Evolutionary conservation across 92 coral and sea anemone genomes (phyloP).

Genomic region (Umimayanthus chanpuru): DNA sequence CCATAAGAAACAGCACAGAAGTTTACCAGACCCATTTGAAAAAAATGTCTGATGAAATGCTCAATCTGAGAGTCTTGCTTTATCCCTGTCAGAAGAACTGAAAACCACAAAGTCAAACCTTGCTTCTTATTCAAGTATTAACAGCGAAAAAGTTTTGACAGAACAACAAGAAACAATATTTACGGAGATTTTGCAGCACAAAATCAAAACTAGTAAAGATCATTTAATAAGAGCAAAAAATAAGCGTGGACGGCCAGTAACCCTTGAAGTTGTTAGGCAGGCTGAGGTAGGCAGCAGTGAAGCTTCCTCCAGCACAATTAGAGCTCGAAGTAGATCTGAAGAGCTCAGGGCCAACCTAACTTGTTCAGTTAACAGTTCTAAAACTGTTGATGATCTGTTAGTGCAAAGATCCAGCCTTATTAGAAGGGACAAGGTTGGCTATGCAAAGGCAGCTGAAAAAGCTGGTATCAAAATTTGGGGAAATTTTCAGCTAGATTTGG

Average conservation of each 20-base stretch:
- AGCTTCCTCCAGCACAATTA: conserved; percentile 1
- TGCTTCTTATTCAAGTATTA: neutral
- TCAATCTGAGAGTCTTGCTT: neutral
- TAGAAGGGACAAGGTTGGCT: neutral
- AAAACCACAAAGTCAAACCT: neutral
- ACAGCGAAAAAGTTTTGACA: neutral
- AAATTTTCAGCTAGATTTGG: neutral
- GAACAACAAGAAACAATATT: conserved; percentile 2
- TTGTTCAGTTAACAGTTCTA: conserved; percentile 15
- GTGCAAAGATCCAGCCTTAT: neutral
- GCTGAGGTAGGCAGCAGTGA: conserved; percentile 17
- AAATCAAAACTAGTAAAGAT: neutral
- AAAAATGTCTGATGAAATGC: neutral
- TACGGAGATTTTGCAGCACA: conserved; percentile 6
- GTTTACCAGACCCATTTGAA: neutral
- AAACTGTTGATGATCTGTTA: neutral
- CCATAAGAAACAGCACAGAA: neutral
- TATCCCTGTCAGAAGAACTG: neutral
- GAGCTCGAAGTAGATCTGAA: conserved; percentile 5
- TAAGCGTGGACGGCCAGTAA: conserved; percentile 5
- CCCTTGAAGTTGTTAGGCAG: conserved; percentile 2
- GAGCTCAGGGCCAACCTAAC: conserved; percentile 1
- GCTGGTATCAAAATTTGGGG: neutral
- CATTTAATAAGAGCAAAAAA: neutral
- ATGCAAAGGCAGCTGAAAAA: neutral